Conservation (phyloP, 2,113 vertebrate genomes). For the Cinclus cinclus region DNA sequence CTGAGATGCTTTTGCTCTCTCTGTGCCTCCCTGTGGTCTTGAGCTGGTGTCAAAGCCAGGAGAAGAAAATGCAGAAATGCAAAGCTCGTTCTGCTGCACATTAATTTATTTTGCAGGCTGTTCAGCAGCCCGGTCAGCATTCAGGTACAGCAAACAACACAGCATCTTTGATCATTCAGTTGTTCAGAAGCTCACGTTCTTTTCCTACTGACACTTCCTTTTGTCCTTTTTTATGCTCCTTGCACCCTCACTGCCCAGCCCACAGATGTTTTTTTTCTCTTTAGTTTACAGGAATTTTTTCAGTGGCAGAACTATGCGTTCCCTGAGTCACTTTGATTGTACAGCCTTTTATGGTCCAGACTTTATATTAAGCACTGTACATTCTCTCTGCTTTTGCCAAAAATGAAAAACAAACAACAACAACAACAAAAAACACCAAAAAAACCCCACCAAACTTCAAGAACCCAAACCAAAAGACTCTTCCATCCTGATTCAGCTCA, state of each 20-base stretch:
- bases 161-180: neutral
- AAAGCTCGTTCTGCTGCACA: neutral
- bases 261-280: neutral
- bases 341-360: neutral
- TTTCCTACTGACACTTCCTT: slow-evolving; percentile 12
- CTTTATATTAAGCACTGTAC: neutral
- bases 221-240: neutral
- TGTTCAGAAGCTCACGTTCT: neutral
- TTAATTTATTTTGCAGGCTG: slow-evolving; percentile 1
- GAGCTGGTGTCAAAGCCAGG: slow-evolving; percentile 5
- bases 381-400: slow-evolving; percentile 38
- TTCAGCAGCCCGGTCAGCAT: neutral
- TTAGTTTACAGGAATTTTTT: neutral
- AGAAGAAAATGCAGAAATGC: neutral
- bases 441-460: neutral
- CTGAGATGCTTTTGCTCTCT: neutral
- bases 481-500: neutral
- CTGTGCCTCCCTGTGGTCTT: neutral
- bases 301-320: neutral
- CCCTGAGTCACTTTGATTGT: neutral
- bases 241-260: neutral
- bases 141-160: neutral
- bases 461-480: neutral
- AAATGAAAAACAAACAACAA: neutral
- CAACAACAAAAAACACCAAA: too few relatives aligned